phyloP scores from a whole-genome alignment of 2,888 invertebrate species.

The Athalia rosae region DNA sequence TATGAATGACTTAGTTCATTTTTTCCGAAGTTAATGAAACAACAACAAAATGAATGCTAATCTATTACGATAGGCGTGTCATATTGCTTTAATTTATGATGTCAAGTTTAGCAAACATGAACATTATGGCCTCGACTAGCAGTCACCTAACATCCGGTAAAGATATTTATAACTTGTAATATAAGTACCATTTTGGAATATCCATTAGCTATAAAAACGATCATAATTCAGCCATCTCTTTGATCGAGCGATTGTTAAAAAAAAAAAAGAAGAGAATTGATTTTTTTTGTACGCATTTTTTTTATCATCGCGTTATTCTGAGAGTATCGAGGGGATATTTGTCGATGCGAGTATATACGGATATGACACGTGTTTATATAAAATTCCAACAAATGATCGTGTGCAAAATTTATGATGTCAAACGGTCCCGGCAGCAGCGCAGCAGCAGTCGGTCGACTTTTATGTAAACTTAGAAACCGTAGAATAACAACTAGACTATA shows the following conservation, averaged over 20 bases:
- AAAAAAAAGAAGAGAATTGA: too few relatives aligned
- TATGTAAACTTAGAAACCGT: slow-evolving; percentile 6
- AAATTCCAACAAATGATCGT: neutral
- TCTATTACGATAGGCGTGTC: too few relatives aligned
- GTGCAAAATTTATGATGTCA: slow-evolving; percentile 35
- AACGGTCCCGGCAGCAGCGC: neutral
- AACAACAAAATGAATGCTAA: too few relatives aligned
- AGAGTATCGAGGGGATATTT: slow-evolving; percentile 1
- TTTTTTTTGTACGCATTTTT: neutral
- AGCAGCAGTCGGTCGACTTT: neutral
- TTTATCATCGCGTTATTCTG: slow-evolving; percentile 6
- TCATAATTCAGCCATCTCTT: neutral
- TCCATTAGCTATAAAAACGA: neutral
- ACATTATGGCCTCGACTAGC: slow-evolving; percentile 13
- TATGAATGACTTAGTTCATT: too few relatives aligned
- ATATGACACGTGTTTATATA: neutral
- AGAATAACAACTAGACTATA: neutral
- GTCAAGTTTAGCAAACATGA: neutral
- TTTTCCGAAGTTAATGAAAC: too few relatives aligned
- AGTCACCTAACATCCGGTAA: slow-evolving; percentile 21
- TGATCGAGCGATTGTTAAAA: too few relatives aligned
- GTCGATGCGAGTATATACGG: neutral
- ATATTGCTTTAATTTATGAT: too few relatives aligned
- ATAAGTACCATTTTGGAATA: slow-evolving; percentile 9
- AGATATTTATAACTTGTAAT: slow-evolving; percentile 27